A percentile compares a stretch with the other conserved stretches of the same genome.
Conservation (phyloP, 2,113 vertebrate species). For the Neopipo cinnamomea region DNA sequence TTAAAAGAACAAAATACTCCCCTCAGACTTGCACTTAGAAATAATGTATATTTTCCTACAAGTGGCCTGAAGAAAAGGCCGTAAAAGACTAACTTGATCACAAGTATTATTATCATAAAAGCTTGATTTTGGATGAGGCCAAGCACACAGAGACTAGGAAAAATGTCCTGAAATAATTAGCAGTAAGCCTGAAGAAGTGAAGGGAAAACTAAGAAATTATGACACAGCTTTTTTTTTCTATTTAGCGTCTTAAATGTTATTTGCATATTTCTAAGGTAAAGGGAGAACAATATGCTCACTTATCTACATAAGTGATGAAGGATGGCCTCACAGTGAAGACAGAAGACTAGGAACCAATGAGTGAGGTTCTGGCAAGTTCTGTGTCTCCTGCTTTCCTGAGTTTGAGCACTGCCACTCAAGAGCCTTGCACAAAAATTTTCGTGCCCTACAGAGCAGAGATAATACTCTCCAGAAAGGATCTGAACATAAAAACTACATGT, state of each 20-base stretch:
- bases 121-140: background rate
- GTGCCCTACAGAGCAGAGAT: background rate
- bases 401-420: background rate
- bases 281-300: background rate
- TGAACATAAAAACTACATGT: background rate
- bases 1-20: background rate
- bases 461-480: background rate
- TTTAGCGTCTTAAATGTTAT: background rate
- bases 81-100: background rate
- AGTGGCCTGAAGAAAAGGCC: background rate
- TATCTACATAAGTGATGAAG: rapidly evolving
- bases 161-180: background rate
- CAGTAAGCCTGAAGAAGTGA: background rate
- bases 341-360: background rate
- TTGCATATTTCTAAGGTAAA: background rate
- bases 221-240: background rate
- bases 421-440: background rate
- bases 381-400: background rate
- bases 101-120: background rate
- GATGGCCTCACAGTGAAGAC: background rate
- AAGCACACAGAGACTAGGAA: background rate
- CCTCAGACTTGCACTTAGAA: background rate
- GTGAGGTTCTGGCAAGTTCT: background rate
- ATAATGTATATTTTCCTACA: background rate
- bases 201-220: background rate